Evolutionary conservation across 2,797 vertebrate genomes (phyloP), one percentile per base, ranked within the genome.

Genomic region (Cossypha caffra): DNA sequence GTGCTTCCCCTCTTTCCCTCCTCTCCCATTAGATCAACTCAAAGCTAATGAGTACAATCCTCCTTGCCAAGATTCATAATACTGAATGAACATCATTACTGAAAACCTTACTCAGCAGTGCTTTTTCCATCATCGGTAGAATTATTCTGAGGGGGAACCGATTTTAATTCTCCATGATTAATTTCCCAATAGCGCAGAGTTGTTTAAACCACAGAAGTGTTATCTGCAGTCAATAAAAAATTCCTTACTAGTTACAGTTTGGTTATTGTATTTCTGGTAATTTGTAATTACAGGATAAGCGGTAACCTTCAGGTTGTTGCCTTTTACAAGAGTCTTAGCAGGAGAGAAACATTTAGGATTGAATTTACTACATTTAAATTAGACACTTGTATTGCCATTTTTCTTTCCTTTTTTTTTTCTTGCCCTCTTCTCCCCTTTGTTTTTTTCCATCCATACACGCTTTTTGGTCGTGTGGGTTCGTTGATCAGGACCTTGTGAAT

Each of bases 1-100:
- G 99, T 98, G 96, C 96, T 98, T 98, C 92, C 93, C 94, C 94
- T 94, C 83, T 92, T 86, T 93, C 94, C 77, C 76, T 97, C 86
- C 45, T 28, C 37, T 88, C 42, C 71, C 64, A 33, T 67, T 90
- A 95, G 94, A 57, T 95, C 95, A 59, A 95, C 75, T 96, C 79
- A 61, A 90, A 95, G 88, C 95, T 97, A 95, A 96, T 73, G 82
- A 90, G 59, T 95, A 94, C 86, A 92, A 66, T 96, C 47, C 95
- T 95, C 67, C 94, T 95, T 94, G 94, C 69, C 94, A 95, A 90
- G 96, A 95, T 94, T 93, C 91, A 43, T 91, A 83, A 43, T 87
- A 77, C 40, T 14, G 20, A 85, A 57, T 14, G 20, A 85, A 66
- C 29, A 14, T 63, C 83, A 58, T 71, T 78, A 69, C 48, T 45